phyloP scores from a whole-genome alignment of 1,140 invertebrate species.

The Conopomorpha cramerella region DNA sequence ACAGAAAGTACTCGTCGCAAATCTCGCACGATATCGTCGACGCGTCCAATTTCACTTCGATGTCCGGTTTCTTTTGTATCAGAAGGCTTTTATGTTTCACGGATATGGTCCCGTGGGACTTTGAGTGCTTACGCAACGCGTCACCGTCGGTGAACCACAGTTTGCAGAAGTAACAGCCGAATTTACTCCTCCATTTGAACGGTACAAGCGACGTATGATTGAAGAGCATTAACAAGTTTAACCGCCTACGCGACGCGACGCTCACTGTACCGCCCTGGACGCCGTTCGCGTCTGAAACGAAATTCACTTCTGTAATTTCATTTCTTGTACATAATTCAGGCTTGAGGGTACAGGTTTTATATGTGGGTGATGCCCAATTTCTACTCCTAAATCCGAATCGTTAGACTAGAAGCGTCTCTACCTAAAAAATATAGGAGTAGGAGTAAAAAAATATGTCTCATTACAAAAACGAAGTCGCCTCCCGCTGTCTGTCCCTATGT shows the following conservation, averaged over 20 bases:
- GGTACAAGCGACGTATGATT: constrained; percentile 6
- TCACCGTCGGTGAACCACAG: neutral
- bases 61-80: neutral
- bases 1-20: constrained; percentile 3
- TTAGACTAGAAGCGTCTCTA: no score
- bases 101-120: constrained; percentile 3
- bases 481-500: no score
- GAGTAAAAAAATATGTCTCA: no score
- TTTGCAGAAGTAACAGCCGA: constrained; percentile 7
- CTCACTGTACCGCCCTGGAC: constrained; percentile 2
- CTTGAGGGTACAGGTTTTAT: constrained; percentile 5
- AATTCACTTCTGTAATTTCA: constrained; percentile 18
- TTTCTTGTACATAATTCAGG: no score
- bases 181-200: constrained; percentile 6
- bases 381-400: no score
- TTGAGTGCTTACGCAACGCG: constrained; percentile 7
- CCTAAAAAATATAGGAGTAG: no score
- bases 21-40: constrained; percentile 6
- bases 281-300: constrained; percentile 32
- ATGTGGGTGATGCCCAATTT: no score
- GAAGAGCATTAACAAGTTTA: constrained; percentile 7
- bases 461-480: no score
- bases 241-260: constrained; percentile 12
- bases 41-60: constrained; percentile 7
- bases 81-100: constrained; percentile 1